These are phyloP conservation scores for Colinus virginianus DNA, from an alignment of 2,113 vertebrate genomes.

Conservation along the genomic window DNA sequence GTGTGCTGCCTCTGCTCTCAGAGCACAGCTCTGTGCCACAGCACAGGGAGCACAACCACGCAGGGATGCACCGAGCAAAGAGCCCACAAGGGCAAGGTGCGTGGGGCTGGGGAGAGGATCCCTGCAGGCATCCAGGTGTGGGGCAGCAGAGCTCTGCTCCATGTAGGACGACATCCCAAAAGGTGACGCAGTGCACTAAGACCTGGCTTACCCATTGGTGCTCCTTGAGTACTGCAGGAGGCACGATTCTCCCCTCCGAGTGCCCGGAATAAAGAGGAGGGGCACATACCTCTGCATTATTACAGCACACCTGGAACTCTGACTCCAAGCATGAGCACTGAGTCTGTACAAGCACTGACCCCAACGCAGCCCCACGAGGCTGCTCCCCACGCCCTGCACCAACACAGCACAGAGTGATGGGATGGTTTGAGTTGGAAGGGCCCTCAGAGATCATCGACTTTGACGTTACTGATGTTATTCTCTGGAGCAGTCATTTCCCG, in stretches of 20 bases:
- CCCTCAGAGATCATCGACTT: not conserved
- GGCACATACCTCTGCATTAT: not conserved
- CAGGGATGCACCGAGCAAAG: fast-evolving
- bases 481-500: fast-evolving
- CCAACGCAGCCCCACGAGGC: not conserved
- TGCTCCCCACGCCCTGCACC: fast-evolving
- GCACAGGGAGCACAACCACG: fast-evolving
- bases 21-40: fast-evolving
- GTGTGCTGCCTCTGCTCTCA: not conserved
- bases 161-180: not conserved
- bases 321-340: not conserved
- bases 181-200: fast-evolving
- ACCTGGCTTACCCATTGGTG: fast-evolving
- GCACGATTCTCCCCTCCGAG: not conserved
- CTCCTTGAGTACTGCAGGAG: not conserved
- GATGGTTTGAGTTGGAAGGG: not conserved
- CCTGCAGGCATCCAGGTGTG: fast-evolving
- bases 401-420: too few relatives aligned
- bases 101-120: fast-evolving
- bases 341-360: not conserved
- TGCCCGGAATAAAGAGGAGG: not conserved
- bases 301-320: not conserved
- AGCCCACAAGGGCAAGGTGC: not conserved
- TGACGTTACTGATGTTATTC: not conserved
- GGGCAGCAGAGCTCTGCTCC: not conserved